Base-by-base conservation (phyloP, 2,888 invertebrate genomes). In the Morpho deidamia region DNA sequence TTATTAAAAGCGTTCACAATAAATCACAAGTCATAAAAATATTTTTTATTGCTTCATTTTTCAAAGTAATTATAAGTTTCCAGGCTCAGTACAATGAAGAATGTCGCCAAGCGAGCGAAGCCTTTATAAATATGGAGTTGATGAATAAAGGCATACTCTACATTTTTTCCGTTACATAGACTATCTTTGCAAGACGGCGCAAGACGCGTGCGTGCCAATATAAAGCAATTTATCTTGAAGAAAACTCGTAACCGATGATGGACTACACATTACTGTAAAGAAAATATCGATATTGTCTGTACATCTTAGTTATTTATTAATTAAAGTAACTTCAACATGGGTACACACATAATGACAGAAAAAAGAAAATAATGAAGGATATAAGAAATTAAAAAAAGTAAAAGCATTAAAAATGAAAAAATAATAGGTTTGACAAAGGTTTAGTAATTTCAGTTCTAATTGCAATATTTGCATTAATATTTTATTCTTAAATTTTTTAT, bases 101-200 rank as follows among this genome's bases (percentile, higher is more conserved):
- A 88, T 87, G 87, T 78, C 74, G 74, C 75, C 70, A 60, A 68
- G 72, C 81, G 69, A 64, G 81, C 69, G 58, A 59, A 62, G 57
- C 70, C 75, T 81, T 83, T 78, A 83, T 85, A 86, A 84, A 86
- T 86, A 87, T 87, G 85, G 78, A 83, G 76, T 66, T 74, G 69
- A 74, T 73, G 79, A 81, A 85, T 84, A 83, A 81, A 75, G 67
- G 69, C 72, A 68, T 72, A 69, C 71, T 70, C 67, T 62, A 63
- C 62, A 60, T 72, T 78, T 83, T 83, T 81, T 83, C 70, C 73
- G 65, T 51, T 58, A 65, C 66, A 67, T 61, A 56, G 53, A 59
- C 67, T 60, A 59, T 61, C 56, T 39, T 35, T 47, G 43, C 48
- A 46, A 47, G 41, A 39, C 48, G 56, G 44, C 35, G 23, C 40